phyloP scores from a whole-genome alignment of 2,797 vertebrate species.

The Microhierax caerulescens region DNA sequence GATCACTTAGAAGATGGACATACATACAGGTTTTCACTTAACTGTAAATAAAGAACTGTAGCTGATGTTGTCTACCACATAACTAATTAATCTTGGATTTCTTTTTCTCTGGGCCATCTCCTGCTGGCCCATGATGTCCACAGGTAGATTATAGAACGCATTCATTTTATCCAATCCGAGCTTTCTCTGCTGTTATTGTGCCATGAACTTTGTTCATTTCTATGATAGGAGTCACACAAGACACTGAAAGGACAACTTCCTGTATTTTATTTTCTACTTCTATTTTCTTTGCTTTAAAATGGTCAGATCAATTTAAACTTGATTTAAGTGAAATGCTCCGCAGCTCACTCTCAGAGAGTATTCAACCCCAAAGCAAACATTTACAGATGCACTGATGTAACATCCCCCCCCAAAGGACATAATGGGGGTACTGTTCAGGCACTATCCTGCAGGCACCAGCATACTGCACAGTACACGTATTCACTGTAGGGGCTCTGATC shows the following conservation, averaged over 20 bases:
- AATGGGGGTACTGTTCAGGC: constrained; percentile 22
- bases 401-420: not conserved
- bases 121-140: not conserved
- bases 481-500: constrained; percentile 33
- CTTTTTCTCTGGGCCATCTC: not conserved
- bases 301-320: constrained; percentile 14
- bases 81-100: not conserved
- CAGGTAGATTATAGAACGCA: not conserved
- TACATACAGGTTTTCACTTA: not conserved
- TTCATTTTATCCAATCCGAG: not conserved
- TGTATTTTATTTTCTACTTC: not conserved
- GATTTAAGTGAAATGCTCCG: not conserved
- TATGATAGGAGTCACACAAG: not conserved
- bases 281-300: constrained; percentile 3
- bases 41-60: not conserved
- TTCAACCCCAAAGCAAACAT: constrained; percentile 55
- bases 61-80: not conserved
- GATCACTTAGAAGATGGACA: not conserved
- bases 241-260: not conserved
- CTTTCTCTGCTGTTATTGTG: not conserved
- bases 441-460: not conserved
- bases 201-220: not conserved
- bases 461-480: constrained; percentile 17
- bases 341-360: not conserved
- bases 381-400: constrained; percentile 51